These are phyloP conservation scores for Notolabrus celidotus DNA, from an alignment of 2,797 vertebrate genomes.

Conservation along the genomic window DNA sequence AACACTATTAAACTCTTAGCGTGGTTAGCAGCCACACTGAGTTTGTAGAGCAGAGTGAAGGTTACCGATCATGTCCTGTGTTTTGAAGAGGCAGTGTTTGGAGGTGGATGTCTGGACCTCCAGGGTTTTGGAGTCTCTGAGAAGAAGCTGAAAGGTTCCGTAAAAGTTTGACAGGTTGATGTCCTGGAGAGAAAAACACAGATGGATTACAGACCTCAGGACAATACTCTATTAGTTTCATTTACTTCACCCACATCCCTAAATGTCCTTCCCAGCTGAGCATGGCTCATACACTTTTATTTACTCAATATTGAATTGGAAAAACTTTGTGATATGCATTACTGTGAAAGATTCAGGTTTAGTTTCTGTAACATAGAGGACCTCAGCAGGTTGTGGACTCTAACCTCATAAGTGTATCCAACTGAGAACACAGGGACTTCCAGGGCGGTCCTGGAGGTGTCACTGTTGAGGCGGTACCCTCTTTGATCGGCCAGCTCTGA, in stretches of 20 bases:
- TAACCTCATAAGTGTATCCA: constrained; percentile 83
- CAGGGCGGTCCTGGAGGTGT: constrained; percentile 67
- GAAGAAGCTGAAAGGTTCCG: constrained; percentile 76
- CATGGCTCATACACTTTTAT: too few relatives aligned
- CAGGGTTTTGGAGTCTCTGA: constrained; percentile 80
- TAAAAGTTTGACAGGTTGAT: constrained; percentile 71
- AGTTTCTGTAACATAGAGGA: not conserved
- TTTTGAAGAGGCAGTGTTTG: constrained; percentile 77
- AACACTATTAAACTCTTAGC: too few relatives aligned
- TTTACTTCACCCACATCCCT: too few relatives aligned
- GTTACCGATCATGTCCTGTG: constrained; percentile 81
- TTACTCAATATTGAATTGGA: not conserved
- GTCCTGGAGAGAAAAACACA: constrained; percentile 52
- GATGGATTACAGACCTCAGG: not conserved
- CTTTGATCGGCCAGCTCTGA: constrained; percentile 51
- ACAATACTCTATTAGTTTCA: not conserved
- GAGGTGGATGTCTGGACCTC: constrained; percentile 78
- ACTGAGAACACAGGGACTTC: constrained; percentile 81
- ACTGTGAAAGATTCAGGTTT: not conserved
- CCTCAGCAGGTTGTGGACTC: not conserved
- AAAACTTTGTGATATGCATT: too few relatives aligned
- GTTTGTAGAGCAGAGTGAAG: too few relatives aligned
- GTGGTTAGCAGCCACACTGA: too few relatives aligned
- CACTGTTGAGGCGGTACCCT: constrained; percentile 76
- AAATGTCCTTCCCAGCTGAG: too few relatives aligned